Conservation (phyloP, 1,140 invertebrate genomes). For the Brachystomella parvula region DNA sequence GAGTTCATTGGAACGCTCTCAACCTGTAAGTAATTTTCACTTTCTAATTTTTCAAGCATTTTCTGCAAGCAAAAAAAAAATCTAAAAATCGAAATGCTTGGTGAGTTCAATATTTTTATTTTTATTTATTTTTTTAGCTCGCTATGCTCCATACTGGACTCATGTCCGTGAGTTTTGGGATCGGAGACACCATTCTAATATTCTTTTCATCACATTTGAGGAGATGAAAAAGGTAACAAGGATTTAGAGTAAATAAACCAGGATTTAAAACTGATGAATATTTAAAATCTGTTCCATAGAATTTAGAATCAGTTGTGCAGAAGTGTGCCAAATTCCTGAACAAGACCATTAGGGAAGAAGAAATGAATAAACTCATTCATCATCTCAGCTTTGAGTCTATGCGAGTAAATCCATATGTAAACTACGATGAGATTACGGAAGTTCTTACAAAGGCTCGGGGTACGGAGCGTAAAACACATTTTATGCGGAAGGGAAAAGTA, state of each 20-base stretch:
- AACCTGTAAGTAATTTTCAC: background rate
- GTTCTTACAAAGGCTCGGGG: constrained; percentile 16
- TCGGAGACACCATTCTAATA: constrained; percentile 25
- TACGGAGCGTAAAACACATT: constrained; percentile 25
- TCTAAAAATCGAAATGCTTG: background rate
- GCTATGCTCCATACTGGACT: constrained; percentile 31
- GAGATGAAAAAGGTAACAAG: constrained; percentile 32
- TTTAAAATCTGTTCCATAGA: constrained; percentile 40
- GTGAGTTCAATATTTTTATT: background rate
- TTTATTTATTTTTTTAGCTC: constrained; percentile 12
- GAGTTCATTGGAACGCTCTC: constrained; percentile 29
- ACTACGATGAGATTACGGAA: constrained; percentile 42
- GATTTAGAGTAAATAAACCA: too few species aligned
- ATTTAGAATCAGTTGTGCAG: constrained; percentile 54
- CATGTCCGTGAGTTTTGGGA: constrained; percentile 31
- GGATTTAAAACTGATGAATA: background rate
- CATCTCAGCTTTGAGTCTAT: constrained; percentile 72
- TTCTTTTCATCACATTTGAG: constrained; percentile 36
- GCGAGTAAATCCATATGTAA: constrained; percentile 68
- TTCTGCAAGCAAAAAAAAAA: background rate
- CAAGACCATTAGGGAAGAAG: constrained; percentile 55
- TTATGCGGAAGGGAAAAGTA: constrained; percentile 37
- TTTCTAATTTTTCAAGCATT: background rate
- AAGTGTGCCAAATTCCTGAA: constrained; percentile 65
- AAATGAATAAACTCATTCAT: constrained; percentile 58